Evolutionary conservation across 2,888 invertebrate species (phyloP).

Genomic region (Athalia rosae): DNA sequence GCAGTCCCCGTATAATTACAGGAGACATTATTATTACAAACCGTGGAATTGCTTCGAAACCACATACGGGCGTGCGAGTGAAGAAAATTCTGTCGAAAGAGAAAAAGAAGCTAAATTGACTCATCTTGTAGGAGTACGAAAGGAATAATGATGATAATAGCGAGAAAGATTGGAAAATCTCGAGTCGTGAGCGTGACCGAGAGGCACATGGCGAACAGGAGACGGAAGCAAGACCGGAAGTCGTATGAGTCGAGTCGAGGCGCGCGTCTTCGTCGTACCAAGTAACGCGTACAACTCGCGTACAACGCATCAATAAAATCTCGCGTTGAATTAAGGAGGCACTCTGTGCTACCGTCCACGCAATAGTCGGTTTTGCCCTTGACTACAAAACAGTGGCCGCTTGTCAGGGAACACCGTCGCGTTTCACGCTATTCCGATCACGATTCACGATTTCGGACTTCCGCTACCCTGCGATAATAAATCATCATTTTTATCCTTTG

Average conservation of each 20-base stretch:
- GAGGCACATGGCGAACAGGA: constrained; percentile 51
- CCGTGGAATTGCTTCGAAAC: too few relatives aligned
- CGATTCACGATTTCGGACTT: too few relatives aligned
- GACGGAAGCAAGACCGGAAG: constrained; percentile 50
- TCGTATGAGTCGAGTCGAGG: constrained; percentile 25
- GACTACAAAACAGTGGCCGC: constrained; percentile 17
- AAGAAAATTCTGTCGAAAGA: background rate
- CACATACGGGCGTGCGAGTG: too few relatives aligned
- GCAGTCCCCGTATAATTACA: too few relatives aligned
- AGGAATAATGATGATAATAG: constrained; percentile 44
- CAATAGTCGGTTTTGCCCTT: constrained; percentile 23
- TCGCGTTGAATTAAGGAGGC: constrained; percentile 25
- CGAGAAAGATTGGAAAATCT: constrained; percentile 29
- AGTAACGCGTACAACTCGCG: constrained; percentile 31
- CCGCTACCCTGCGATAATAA: background rate
- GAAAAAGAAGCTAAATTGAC: background rate
- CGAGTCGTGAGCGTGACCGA: constrained; percentile 39
- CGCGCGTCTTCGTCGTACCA: background rate
- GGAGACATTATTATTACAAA: too few relatives aligned
- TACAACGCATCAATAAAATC: constrained; percentile 39
- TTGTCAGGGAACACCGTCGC: background rate
- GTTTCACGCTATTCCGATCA: too few relatives aligned
- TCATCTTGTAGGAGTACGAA: constrained; percentile 47
- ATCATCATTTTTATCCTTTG: too few relatives aligned
- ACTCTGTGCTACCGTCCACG: constrained; percentile 30